Evolutionary conservation across 2,888 invertebrate genomes (phyloP).

Genomic region (Tetragonisca angustula): DNA sequence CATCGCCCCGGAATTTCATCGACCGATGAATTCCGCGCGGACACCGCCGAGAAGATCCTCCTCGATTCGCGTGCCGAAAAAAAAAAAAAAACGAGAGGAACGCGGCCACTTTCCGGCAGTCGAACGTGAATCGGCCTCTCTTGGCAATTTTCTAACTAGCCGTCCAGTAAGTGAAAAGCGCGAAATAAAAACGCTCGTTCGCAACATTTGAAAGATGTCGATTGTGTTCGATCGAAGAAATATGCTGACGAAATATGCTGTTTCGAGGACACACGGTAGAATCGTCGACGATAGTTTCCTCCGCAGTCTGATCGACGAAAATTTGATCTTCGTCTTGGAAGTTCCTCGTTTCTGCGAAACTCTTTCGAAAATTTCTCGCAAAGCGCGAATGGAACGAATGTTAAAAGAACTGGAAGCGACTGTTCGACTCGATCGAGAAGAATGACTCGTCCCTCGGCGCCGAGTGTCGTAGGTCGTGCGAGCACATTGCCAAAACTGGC

Average conservation of each 20-base stretch:
- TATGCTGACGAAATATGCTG: not conserved
- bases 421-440: not conserved
- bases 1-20: conserved; percentile 70
- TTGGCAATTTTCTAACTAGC: too few species aligned
- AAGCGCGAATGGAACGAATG: not conserved
- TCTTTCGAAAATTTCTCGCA: not conserved
- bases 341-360: not conserved
- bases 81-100: too few species aligned
- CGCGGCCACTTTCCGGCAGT: not conserved
- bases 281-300: not conserved
- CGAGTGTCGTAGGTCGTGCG: conserved; percentile 60
- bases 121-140: not conserved
- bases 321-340: not conserved
- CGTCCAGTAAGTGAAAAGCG: too few species aligned
- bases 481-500: conserved; percentile 38
- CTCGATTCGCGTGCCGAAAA: not conserved
- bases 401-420: not conserved
- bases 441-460: not conserved
- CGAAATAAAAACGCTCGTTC: not conserved
- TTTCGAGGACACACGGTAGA: not conserved
- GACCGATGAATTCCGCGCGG: conserved; percentile 61
- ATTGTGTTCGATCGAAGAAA: not conserved
- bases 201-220: not conserved
- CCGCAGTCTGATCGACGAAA: not conserved
- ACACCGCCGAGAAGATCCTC: not conserved